phyloP scores from a whole-genome alignment of 2,113 vertebrate genomes.

The Xiphorhynchus elegans region DNA sequence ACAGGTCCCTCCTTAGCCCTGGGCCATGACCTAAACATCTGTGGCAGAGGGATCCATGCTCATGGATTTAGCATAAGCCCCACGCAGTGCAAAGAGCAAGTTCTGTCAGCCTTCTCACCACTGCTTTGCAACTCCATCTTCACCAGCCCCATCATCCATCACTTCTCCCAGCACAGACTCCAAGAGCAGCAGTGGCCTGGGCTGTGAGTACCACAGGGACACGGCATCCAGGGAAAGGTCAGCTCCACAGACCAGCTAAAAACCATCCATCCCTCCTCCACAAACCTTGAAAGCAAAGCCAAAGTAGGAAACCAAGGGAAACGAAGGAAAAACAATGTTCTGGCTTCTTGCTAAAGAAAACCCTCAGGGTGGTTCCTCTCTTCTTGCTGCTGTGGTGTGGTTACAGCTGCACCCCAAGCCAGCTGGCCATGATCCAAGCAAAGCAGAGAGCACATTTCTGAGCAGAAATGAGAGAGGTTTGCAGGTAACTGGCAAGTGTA shows the following conservation, averaged over 20 bases:
- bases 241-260: not conserved
- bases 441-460: slow-evolving; percentile 25
- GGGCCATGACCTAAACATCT: not conserved
- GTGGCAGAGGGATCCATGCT: not conserved
- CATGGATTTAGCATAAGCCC: not conserved
- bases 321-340: not conserved
- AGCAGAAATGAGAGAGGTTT: not conserved
- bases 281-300: not conserved
- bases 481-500: not conserved
- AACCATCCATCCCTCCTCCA: not conserved
- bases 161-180: not conserved
- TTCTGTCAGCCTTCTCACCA: not conserved
- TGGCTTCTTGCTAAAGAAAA: slow-evolving; percentile 58
- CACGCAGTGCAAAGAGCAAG: accelerated
- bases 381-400: not conserved
- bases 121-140: not conserved
- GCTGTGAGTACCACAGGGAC: not conserved
- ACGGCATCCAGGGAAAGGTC: not conserved
- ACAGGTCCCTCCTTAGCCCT: not conserved
- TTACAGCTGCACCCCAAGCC: not conserved
- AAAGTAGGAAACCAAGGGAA: not conserved
- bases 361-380: not conserved
- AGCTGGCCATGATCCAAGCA: not conserved
- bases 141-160: not conserved
- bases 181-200: accelerated